These are phyloP conservation scores for Zhuqinia jingwanae DNA, from an alignment of 2,888 invertebrate genomes.

Conservation along the genomic window DNA sequence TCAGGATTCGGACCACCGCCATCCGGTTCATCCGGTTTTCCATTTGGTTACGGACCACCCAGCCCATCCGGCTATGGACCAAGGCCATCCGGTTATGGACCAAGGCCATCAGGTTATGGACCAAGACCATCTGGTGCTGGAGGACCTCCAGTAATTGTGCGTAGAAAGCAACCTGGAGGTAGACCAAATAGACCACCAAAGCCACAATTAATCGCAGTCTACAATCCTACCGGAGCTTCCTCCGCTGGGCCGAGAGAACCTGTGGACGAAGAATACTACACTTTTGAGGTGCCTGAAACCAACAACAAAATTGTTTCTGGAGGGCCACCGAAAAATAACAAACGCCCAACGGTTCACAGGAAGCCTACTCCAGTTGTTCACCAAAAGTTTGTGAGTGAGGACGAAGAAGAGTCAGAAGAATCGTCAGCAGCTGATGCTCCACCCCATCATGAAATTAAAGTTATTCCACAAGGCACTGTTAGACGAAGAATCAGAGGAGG, in stretches of 20 bases:
- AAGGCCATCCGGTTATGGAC: background rate
- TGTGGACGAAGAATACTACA: slow-evolving; percentile 67
- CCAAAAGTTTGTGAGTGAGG: slow-evolving; percentile 44
- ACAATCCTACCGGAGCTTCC: slow-evolving; percentile 53
- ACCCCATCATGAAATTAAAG: background rate
- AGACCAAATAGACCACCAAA: slow-evolving; percentile 59
- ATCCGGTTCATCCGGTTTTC: background rate
- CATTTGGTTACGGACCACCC: slow-evolving; percentile 3
- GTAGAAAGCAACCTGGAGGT: slow-evolving; percentile 45
- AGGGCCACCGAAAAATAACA: slow-evolving; percentile 68
- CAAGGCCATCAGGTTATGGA: background rate
- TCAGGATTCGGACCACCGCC: background rate
- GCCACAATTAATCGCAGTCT: slow-evolving; percentile 50
- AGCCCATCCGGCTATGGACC: background rate
- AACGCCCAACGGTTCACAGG: slow-evolving; percentile 54
- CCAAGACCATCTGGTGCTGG: slow-evolving; percentile 21
- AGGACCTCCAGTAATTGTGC: slow-evolving; percentile 58
- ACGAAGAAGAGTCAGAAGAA: slow-evolving; percentile 39
- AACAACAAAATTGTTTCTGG: slow-evolving; percentile 62
- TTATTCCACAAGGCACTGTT: slow-evolving; percentile 61
- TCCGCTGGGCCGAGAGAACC: slow-evolving; percentile 46
- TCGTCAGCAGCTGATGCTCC: background rate
- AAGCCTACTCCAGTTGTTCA: slow-evolving; percentile 69
- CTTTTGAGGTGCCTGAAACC: slow-evolving; percentile 49
- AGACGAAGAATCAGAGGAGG: slow-evolving; percentile 52